Conservation (phyloP, 2,888 invertebrate genomes). For the Cephus pulcher region DNA sequence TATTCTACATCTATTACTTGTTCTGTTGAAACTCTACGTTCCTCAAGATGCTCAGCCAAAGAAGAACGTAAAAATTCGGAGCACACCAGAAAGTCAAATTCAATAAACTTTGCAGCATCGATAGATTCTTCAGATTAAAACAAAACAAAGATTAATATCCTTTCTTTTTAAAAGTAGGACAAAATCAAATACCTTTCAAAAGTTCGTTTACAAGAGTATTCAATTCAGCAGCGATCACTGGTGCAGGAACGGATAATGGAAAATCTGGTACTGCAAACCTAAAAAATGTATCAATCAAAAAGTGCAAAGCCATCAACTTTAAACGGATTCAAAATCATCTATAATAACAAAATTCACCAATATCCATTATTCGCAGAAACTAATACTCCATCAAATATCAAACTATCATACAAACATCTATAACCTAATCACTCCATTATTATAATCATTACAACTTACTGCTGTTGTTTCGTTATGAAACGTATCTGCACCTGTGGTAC, state of each 20-base stretch:
- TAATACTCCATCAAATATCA: not conserved
- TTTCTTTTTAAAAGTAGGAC: not conserved
- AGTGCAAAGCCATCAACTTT: not conserved
- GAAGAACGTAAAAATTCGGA: conserved; percentile 83
- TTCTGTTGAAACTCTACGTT: conserved; percentile 84
- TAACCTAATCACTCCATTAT: not conserved
- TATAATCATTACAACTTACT: conserved; percentile 70
- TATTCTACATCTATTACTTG: conserved; percentile 91
- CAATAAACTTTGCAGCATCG: conserved; percentile 58
- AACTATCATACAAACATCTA: not conserved
- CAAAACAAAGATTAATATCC: not conserved
- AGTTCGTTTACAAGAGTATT: conserved; percentile 85
- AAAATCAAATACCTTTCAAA: conserved; percentile 69
- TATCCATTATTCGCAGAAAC: not conserved
- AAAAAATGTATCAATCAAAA: conserved; percentile 38
- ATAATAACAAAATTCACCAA: not conserved
- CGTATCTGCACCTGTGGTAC: conserved; percentile 81
- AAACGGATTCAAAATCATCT: not conserved
- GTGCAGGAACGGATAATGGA: conserved; percentile 84
- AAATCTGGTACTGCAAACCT: conserved; percentile 90
- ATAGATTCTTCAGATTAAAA: conserved; percentile 48
- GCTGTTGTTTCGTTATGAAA: conserved; percentile 83
- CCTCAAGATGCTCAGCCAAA: conserved; percentile 80
- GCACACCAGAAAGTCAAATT: conserved; percentile 90
- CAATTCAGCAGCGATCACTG: conserved; percentile 76